Evolutionary conservation across 2,888 invertebrate genomes (phyloP).

Genomic region (Chymomyza procnemis): DNA sequence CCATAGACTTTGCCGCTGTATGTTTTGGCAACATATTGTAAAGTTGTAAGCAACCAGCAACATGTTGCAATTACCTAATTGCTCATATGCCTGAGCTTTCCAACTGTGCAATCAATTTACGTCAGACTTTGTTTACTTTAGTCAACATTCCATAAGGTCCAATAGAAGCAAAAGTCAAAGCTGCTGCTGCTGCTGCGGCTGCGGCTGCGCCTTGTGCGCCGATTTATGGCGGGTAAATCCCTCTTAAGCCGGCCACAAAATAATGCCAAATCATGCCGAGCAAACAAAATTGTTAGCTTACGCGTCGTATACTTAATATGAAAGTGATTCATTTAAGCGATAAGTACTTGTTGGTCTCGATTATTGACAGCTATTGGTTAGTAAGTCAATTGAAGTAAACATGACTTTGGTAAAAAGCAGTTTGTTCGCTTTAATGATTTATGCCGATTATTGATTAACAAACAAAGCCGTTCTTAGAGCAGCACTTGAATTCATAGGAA

Average conservation of each 20-base stretch:
- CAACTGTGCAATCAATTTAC: conserved; percentile 34
- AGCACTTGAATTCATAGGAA: neutral
- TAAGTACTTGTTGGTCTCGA: neutral
- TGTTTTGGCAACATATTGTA: conserved; percentile 49
- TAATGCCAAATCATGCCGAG: conserved; percentile 9
- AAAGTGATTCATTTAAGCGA: conserved; percentile 3
- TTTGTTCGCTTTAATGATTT: neutral
- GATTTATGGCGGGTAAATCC: conserved; percentile 32
- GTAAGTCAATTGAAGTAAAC: neutral
- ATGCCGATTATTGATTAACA: neutral
- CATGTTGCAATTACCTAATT: conserved; percentile 48
- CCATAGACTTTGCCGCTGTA: conserved; percentile 23
- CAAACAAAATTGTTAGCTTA: neutral
- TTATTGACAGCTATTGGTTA: neutral
- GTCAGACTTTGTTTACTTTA: conserved; percentile 32
- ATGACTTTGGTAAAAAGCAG: neutral
- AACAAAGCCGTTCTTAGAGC: neutral
- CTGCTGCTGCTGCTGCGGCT: conserved; percentile 4
- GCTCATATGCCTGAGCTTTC: conserved; percentile 10
- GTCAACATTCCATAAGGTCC: conserved; percentile 25
- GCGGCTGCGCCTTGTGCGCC: neutral
- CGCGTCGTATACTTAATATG: neutral
- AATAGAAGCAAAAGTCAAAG: conserved; percentile 29
- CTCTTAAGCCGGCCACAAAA: conserved; percentile 1
- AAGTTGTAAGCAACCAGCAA: conserved; percentile 25